Evolutionary conservation across 2,113 vertebrate genomes (phyloP).

Genomic region (Falcunculus frontatus): DNA sequence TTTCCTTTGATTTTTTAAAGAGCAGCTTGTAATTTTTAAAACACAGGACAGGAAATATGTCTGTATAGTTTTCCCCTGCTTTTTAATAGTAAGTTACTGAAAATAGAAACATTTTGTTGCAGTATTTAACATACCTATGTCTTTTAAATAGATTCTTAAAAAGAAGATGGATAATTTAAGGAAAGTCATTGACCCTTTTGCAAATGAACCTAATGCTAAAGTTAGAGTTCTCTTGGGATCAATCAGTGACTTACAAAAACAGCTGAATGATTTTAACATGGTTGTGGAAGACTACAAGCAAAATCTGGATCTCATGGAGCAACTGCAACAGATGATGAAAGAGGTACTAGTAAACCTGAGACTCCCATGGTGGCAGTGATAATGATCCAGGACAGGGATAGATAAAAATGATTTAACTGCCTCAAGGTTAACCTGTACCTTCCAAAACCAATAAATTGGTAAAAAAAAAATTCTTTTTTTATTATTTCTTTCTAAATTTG

Average conservation of each 20-base stretch:
- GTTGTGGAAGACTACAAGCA: slow-evolving; percentile 82
- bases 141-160: slow-evolving; percentile 75
- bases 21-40: background rate
- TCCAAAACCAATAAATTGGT: background rate
- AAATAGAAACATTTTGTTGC: background rate
- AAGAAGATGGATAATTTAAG: slow-evolving; percentile 76
- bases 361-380: background rate
- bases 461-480: background rate
- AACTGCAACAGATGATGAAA: slow-evolving; percentile 84
- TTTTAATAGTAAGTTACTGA: background rate
- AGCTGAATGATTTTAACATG: slow-evolving; percentile 79
- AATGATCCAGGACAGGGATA: background rate
- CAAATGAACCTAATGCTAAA: slow-evolving; percentile 64
- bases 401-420: background rate
- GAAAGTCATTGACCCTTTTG: slow-evolving; percentile 64
- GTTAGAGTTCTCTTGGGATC: slow-evolving; percentile 64
- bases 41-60: background rate
- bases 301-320: slow-evolving; percentile 79
- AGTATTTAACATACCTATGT: background rate
- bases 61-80: rapidly evolving
- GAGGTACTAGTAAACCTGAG: slow-evolving; percentile 74
- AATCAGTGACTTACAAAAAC: slow-evolving; percentile 79
- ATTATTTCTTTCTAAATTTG: background rate
- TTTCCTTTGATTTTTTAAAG: background rate
- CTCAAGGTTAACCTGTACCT: background rate